These are phyloP conservation scores for Danaus plexippus DNA, from an alignment of 1,140 invertebrate species.

Conservation along the genomic window DNA sequence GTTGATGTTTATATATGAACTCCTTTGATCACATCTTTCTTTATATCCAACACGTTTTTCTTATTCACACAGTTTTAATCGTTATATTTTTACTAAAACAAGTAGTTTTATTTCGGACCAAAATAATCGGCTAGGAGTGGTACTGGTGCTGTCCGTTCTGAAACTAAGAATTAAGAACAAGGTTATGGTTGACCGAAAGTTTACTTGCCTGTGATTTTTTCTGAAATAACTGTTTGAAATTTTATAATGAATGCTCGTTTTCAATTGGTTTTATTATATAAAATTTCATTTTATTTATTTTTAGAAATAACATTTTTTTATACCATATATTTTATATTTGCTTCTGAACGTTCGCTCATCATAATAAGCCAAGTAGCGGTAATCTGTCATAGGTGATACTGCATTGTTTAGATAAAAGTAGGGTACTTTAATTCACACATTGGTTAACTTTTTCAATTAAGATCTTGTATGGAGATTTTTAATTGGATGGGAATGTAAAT, in stretches of 20 bases:
- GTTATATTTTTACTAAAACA: conserved; percentile 2
- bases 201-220: too few relatives aligned
- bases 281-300: too few relatives aligned
- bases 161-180: conserved; percentile 12
- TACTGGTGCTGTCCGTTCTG: conserved; percentile 29
- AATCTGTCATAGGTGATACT: conserved; percentile 6
- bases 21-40: too few relatives aligned
- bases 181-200: neutral
- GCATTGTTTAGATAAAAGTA: conserved; percentile 1
- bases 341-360: conserved; percentile 12
- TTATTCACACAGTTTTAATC: conserved; percentile 12
- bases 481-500: too few relatives aligned
- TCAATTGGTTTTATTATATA: too few relatives aligned
- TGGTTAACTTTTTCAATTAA: too few relatives aligned
- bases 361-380: conserved; percentile 1
- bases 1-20: too few relatives aligned
- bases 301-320: too few relatives aligned
- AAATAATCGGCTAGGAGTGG: conserved; percentile 45
- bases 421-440: too few relatives aligned
- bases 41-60: conserved; percentile 15
- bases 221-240: too few relatives aligned
- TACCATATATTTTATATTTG: neutral
- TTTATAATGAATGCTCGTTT: too few relatives aligned
- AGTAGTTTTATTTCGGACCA: conserved; percentile 25
- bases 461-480: too few relatives aligned